Base-by-base conservation (phyloP, 2,113 vertebrate species). In the Nesospiza acunhae region DNA sequence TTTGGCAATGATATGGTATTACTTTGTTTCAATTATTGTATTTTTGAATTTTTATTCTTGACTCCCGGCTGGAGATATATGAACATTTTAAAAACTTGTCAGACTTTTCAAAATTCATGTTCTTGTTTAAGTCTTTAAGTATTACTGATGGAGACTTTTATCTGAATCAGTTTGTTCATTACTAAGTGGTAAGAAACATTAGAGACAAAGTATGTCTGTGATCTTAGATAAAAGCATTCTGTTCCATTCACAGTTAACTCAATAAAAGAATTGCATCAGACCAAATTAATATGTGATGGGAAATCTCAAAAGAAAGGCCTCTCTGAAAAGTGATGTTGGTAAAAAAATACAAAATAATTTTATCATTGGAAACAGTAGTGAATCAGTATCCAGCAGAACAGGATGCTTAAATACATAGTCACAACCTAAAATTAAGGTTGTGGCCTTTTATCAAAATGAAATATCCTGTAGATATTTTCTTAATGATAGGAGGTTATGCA, bases 161-260 rank as follows among this genome's bases (percentile, higher is more conserved):
- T 86, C 83, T 89, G 39, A 91, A 93, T 72, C 82, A 52, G 73
- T 84, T 93, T 93, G 35, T 81, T 89, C 76, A 58, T 84, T 87
- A 94, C 56, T 87, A 80, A 76, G 39, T 67, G 42, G 59, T 81
- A 63, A 49, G n/a, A 80, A 66, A 66, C 22, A 30, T 66, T 74
- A 80, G 20, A 69, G 6, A 81, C 0, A 0, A 89, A 84, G 79
- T 46, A 78, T 4, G 20, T 13, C 56, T 91, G 49, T 84, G 44
- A 78, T 87, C 91, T 72, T 35, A 58, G 28, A 81, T 74, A 56
- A 90, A 92, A 89, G 66, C 53, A 84, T 80, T 73, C 39, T 67
- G n/a, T 73, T 63, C 77, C 23, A 6, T 68, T 86, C 84, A 80
- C 28, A 60, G 64, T 79, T 84, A 78, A 63, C 58, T 83, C 28